A percentile compares a stretch with the other conserved stretches of the same genome.
Evolutionary conservation across 2,888 invertebrate species (phyloP).

Genomic region (Sphaeridia pumilis): DNA sequence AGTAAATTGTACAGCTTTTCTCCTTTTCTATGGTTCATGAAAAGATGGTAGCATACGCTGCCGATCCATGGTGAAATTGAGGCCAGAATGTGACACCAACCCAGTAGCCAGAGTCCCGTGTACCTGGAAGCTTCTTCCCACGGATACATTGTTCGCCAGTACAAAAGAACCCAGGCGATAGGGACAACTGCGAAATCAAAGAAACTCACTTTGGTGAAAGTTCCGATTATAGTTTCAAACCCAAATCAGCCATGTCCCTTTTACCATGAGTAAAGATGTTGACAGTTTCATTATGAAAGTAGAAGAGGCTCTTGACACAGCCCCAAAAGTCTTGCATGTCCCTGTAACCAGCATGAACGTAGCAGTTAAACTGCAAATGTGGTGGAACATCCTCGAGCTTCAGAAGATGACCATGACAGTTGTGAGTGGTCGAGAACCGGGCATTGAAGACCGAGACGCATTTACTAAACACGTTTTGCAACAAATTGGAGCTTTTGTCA

Average conservation of each 20-base stretch:
- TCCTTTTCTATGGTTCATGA: conserved; percentile 71
- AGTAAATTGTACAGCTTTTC: conserved; percentile 61
- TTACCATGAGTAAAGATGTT: conserved; percentile 83
- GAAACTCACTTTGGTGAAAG: too few species aligned
- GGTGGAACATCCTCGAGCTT: conserved; percentile 28
- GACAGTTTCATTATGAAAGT: conserved; percentile 82
- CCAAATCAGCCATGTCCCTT: too few species aligned
- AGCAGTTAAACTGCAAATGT: conserved; percentile 29
- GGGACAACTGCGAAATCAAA: conserved; percentile 80
- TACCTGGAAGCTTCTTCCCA: conserved; percentile 50
- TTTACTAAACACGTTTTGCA: too few species aligned
- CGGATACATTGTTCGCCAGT: conserved; percentile 65
- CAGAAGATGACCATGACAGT: conserved; percentile 14
- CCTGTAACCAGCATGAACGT: conserved; percentile 64
- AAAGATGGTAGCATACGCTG: conserved; percentile 74
- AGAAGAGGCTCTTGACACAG: conserved; percentile 69
- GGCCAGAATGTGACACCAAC: conserved; percentile 73
- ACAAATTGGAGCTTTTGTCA: too few species aligned
- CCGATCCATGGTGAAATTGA: conserved; percentile 78
- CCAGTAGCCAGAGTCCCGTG: conserved; percentile 51
- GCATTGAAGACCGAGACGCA: background rate
- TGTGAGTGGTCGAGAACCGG: background rate
- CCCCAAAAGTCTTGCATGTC: conserved; percentile 66
- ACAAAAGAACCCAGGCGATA: conserved; percentile 65
- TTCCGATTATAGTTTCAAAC: too few species aligned